phyloP scores from a whole-genome alignment of 2,113 vertebrate species.

The Uria aalge region DNA sequence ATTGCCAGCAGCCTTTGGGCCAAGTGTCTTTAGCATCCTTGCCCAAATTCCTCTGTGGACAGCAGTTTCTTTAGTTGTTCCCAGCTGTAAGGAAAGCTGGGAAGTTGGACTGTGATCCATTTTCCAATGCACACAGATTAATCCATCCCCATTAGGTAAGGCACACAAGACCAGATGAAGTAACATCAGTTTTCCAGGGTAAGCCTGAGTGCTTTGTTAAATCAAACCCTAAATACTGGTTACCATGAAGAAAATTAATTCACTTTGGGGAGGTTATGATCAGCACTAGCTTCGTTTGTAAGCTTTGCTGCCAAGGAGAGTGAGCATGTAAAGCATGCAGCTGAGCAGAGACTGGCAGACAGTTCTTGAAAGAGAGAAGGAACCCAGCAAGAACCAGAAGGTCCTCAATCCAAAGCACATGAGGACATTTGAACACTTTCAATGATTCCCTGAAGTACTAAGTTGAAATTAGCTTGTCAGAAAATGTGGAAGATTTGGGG shows the following conservation, averaged over 20 bases:
- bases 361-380: background rate
- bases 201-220: background rate
- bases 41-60: too few relatives aligned
- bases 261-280: background rate
- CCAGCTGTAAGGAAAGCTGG: background rate
- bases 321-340: background rate
- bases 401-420: background rate
- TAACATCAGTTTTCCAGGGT: background rate
- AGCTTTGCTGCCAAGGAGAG: background rate
- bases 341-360: background rate
- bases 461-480: background rate
- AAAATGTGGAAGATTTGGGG: rapidly evolving
- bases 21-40: background rate
- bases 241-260: background rate
- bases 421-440: background rate
- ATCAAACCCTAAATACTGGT: background rate
- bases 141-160: background rate
- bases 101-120: background rate
- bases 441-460: background rate
- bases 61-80: background rate
- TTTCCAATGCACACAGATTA: background rate
- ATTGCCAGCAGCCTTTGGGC: background rate
- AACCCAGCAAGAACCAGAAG: background rate
- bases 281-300: background rate
- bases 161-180: background rate